A percentile compares a stretch with the other conserved stretches of the same genome.
phyloP scores from a whole-genome alignment of 2,888 invertebrate genomes.

The Andrena haemorrhoa region DNA sequence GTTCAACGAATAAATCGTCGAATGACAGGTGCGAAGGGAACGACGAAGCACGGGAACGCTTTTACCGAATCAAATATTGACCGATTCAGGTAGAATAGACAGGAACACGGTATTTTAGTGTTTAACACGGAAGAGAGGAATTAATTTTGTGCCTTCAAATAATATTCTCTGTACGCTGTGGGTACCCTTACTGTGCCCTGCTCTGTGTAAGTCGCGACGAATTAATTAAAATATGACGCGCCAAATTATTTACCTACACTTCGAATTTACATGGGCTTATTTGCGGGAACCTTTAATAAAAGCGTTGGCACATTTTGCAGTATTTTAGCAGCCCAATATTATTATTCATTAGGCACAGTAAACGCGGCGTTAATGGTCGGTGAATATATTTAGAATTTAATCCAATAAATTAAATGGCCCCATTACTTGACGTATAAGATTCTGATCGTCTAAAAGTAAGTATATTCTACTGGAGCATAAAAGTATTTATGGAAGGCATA shows the following conservation, averaged over 20 bases:
- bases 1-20: neutral
- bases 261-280: neutral
- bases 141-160: neutral
- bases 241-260: neutral
- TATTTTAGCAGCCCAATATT: too few species aligned
- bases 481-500: too few species aligned
- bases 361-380: too few species aligned
- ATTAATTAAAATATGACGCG: conserved; percentile 1
- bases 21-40: neutral
- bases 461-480: too few species aligned
- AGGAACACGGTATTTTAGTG: neutral
- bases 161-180: neutral
- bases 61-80: conserved; percentile 32
- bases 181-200: neutral
- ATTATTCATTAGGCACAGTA: too few species aligned
- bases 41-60: conserved; percentile 3
- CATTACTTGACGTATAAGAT: too few species aligned
- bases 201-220: neutral
- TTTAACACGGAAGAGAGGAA: neutral
- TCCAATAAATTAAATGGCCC: too few species aligned
- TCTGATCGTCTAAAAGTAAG: too few species aligned
- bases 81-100: neutral
- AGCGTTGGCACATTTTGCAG: too few species aligned
- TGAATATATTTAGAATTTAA: too few species aligned
- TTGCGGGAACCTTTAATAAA: neutral